Evolutionary conservation across 2,797 vertebrate species (phyloP), one percentile per base, ranked within the genome.

Genomic region (Thaleichthys pacificus): DNA sequence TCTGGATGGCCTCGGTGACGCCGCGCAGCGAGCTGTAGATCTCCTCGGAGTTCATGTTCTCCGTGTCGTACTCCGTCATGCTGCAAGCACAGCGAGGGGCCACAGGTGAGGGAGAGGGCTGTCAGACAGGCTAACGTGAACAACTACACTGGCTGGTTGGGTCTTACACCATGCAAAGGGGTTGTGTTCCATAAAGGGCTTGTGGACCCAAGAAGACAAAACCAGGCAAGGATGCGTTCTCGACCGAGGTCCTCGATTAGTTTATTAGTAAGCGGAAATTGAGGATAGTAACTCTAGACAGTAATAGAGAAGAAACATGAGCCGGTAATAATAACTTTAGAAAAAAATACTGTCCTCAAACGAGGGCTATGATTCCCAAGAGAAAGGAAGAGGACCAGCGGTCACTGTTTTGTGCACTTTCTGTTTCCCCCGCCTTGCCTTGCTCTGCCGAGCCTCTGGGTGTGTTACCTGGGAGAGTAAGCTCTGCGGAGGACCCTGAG

Each of bases 21-120:
- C 97, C 97, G 49, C 97, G 97, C 81, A 99, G 91, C n/a, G 97
- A 99, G 89, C 97, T 98, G 90, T 98, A 98, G 92, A 99, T 98
- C 92, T 99, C 97, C 70, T 99, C 97, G 1, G 97, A 97, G 89
- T 99, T 99, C 94, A 99, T 93, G 91, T 99, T 99, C 91, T 99
- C 97, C 0, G 97, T 97, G 89, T 98, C 97, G 65, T 97, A 98
- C 89, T 98, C 96, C 93, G 96, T 93, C 96, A 98, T 95, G 93
- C 97, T 99, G 68, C 26, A 42, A 75, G 70, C 62, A 84, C 66
- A 24, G 79, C 68, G 75, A 24, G 79, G 63, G 75, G 12, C 62
- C 9, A 70, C 35, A 56, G 30, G 6, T 4, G 76, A 30, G 62
- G 28, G 68, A n/a, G 0, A 49, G 32, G 71, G 38, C 61, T 49